phyloP scores from a whole-genome alignment of 2,888 invertebrate genomes.

The Ophion costatus region DNA sequence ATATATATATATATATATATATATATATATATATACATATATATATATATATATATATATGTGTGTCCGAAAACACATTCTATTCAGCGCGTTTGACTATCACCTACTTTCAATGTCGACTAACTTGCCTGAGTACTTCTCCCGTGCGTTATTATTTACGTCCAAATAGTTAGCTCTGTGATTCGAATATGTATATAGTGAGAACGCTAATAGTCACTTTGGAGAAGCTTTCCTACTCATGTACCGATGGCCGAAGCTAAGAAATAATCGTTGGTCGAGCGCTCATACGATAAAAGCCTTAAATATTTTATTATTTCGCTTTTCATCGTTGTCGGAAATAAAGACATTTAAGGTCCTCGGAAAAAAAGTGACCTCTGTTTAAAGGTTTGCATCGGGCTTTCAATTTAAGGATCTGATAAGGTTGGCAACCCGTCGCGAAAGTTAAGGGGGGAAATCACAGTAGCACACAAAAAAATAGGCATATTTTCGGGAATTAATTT shows the following conservation, averaged over 20 bases:
- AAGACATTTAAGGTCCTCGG: no score
- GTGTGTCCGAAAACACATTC: not conserved
- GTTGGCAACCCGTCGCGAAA: no score
- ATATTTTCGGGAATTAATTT: no score
- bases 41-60: not conserved
- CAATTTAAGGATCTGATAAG: no score
- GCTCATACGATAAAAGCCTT: not conserved
- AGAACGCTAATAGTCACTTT: not conserved
- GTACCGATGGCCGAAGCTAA: not conserved
- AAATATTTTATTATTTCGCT: not conserved
- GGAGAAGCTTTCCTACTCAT: not conserved
- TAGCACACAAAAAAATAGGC: no score
- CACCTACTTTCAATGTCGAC: conserved; percentile 23
- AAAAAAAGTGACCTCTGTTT: no score
- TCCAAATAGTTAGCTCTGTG: not conserved
- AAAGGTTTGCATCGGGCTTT: no score
- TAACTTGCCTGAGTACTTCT: conserved; percentile 1
- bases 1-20: no score
- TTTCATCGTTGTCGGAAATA: no score
- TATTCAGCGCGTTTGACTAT: conserved; percentile 17
- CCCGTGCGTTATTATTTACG: conserved; percentile 1
- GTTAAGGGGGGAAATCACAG: no score
- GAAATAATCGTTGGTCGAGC: not conserved
- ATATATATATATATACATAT: not conserved
- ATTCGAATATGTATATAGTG: conserved; percentile 1